These are phyloP conservation scores for Agelas oroides DNA, from an alignment of 37 sponge, comb jelly and placozoan genomes.

Conservation along the genomic window DNA sequence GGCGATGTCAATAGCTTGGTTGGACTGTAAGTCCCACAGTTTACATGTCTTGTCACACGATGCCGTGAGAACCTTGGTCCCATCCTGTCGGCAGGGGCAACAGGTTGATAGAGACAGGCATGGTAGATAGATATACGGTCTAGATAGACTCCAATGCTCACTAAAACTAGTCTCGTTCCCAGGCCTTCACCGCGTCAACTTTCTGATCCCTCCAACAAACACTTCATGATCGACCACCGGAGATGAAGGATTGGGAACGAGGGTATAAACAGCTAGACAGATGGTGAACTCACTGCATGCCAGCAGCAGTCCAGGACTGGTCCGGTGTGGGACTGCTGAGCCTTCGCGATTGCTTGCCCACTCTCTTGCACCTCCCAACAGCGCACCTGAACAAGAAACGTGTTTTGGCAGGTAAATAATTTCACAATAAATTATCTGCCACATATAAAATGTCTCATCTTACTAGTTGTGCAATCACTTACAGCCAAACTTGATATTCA, in stretches of 20 bases:
- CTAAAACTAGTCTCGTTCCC: too few relatives aligned
- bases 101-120: neutral
- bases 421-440: too few relatives aligned
- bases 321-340: slow-evolving; percentile 85
- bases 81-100: slow-evolving; percentile 44
- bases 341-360: slow-evolving; percentile 74
- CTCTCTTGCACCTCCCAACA: slow-evolving; percentile 91
- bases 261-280: too few relatives aligned
- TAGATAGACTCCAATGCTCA: neutral
- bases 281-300: slow-evolving; percentile 85
- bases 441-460: too few relatives aligned
- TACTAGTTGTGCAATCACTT: too few relatives aligned
- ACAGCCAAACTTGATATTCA: too few relatives aligned
- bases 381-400: slow-evolving; percentile 61
- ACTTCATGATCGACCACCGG: too few relatives aligned
- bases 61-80: slow-evolving; percentile 83
- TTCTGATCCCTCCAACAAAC: too few relatives aligned
- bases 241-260: too few relatives aligned
- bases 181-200: too few relatives aligned
- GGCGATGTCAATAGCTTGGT: slow-evolving; percentile 87
- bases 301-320: slow-evolving; percentile 94
- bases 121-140: neutral
- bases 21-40: slow-evolving; percentile 95
- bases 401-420: too few relatives aligned
- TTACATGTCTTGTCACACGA: slow-evolving; percentile 96